A percentile compares a stretch with the other conserved stretches of the same genome.
phyloP scores from a whole-genome alignment of 1,140 invertebrate genomes.

The Drosophila navojoa region DNA sequence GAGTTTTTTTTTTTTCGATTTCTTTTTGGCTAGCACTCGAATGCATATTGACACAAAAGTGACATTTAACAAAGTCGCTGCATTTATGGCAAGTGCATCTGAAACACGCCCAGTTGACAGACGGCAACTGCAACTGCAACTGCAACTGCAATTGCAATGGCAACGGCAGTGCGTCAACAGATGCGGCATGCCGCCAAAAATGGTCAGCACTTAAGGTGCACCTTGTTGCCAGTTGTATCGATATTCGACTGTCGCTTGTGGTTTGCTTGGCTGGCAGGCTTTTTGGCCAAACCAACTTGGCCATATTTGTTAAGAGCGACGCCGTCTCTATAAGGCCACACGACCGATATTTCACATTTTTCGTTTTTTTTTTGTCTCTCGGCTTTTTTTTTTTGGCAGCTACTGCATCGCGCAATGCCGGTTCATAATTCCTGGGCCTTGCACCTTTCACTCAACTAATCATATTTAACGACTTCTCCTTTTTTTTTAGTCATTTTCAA shows the following conservation, averaged over 20 bases:
- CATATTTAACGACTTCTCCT: background rate
- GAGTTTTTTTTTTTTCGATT: slow-evolving; percentile 27
- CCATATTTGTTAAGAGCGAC: slow-evolving; percentile 58
- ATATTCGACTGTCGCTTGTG: slow-evolving; percentile 5
- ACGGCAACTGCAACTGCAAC: too few relatives aligned
- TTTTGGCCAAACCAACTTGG: slow-evolving; percentile 43
- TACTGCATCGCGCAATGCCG: slow-evolving; percentile 13
- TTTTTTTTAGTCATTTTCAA: background rate
- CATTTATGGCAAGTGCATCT: slow-evolving; percentile 32
- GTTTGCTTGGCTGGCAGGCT: slow-evolving; percentile 9
- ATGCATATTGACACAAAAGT: slow-evolving; percentile 78
- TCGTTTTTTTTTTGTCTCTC: slow-evolving; percentile 8
- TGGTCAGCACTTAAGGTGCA: slow-evolving; percentile 62
- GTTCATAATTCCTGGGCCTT: slow-evolving; percentile 40
- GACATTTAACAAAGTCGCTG: slow-evolving; percentile 76
- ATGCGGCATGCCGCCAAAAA: slow-evolving; percentile 54
- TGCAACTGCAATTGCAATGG: too few relatives aligned
- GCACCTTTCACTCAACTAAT: slow-evolving; percentile 40
- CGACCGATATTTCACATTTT: slow-evolving; percentile 78
- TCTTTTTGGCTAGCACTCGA: slow-evolving; percentile 45
- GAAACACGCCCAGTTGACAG: slow-evolving; percentile 68
- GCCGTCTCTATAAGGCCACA: slow-evolving; percentile 63
- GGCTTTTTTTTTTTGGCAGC: slow-evolving; percentile 26
- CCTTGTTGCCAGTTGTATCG: slow-evolving; percentile 23
- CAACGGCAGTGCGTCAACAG: slow-evolving; percentile 17